These are phyloP conservation scores for Falco berigora DNA, from an alignment of 2,797 vertebrate genomes.

Conservation along the genomic window DNA sequence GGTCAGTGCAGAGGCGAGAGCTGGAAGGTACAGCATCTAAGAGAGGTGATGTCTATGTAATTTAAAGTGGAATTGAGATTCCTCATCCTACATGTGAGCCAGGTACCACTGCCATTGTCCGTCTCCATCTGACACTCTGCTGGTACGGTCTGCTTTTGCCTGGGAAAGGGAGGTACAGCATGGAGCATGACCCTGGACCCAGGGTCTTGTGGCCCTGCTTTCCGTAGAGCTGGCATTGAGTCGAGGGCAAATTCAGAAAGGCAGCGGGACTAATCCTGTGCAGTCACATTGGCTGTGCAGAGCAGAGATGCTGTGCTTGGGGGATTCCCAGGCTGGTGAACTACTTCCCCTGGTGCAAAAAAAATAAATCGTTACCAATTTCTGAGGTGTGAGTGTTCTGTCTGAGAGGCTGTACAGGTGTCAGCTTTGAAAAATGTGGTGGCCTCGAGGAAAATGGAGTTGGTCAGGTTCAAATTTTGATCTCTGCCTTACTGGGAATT, in stretches of 20 bases:
- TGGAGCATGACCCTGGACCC: accelerated
- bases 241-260: accelerated
- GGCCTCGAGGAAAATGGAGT: background rate
- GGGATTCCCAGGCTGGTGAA: background rate
- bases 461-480: background rate
- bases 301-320: background rate
- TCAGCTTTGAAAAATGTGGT: background rate
- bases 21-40: background rate
- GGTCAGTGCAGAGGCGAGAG: background rate
- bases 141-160: accelerated
- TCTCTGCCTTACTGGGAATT: background rate
- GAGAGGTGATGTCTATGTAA: background rate
- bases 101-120: background rate
- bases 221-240: accelerated
- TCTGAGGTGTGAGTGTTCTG: background rate
- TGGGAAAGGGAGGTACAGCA: background rate
- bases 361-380: background rate
- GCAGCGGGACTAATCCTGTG: background rate
- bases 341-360: background rate
- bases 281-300: accelerated
- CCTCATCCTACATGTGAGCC: accelerated
- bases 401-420: background rate
- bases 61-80: background rate
- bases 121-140: background rate
- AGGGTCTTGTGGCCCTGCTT: background rate